phyloP scores from a whole-genome alignment of 2,888 invertebrate species.

The Eupithecia inturbata region DNA sequence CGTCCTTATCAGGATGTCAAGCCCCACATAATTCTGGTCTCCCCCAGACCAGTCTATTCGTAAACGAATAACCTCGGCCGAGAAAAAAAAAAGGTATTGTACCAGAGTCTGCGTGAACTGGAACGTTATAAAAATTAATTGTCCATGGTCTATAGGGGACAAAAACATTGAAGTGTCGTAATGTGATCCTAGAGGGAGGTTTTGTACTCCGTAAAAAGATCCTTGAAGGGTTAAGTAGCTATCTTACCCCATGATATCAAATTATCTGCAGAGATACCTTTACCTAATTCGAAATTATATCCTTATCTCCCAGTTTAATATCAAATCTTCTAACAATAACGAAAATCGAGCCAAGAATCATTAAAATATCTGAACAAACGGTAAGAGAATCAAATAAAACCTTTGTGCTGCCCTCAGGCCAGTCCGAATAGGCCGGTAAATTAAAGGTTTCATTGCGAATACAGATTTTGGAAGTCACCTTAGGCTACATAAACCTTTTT shows the following conservation, averaged over 20 bases:
- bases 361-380: conserved; percentile 5
- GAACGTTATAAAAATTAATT: too few relatives aligned
- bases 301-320: conserved; percentile 3
- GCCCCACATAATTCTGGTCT: too few relatives aligned
- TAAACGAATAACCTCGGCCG: too few relatives aligned
- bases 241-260: not conserved
- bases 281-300: not conserved
- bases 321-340: not conserved
- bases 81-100: too few relatives aligned
- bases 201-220: too few relatives aligned
- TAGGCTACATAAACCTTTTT: not conserved
- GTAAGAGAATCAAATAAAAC: conserved; percentile 16
- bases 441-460: conserved; percentile 4
- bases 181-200: too few relatives aligned
- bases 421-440: conserved; percentile 8
- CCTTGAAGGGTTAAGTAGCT: too few relatives aligned
- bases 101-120: too few relatives aligned
- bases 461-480: not conserved
- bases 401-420: conserved; percentile 10
- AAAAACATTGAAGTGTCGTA: too few relatives aligned
- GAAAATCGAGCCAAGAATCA: not conserved
- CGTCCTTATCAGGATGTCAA: too few relatives aligned
- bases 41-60: too few relatives aligned
- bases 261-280: not conserved
- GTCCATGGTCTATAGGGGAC: too few relatives aligned